Evolutionary conservation across 1,140 invertebrate species (phyloP), one percentile per base, ranked within the genome.

Genomic region (Lepidurus packardi): DNA sequence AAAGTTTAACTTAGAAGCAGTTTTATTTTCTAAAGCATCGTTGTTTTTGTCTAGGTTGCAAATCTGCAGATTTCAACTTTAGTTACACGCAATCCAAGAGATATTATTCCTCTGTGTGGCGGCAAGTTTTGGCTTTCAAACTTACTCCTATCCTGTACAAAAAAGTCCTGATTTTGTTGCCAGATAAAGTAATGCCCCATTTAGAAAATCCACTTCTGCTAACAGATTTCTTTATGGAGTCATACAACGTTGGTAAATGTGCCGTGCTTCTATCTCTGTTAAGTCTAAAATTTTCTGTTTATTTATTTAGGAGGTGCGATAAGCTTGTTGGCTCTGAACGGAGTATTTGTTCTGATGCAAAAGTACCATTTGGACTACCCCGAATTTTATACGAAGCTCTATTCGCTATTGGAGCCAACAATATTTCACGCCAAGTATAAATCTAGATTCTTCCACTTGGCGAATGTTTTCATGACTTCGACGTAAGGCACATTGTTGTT

Each of bases 321-420:
- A 74, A 92, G 93, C 83, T 87, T 98, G 80, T 86, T 98, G 53
- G 94, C 96, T 10, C 86, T 98, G n/a, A 95, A 97, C 85, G 96
- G 96, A 11, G 90, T 98, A 16, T 96, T 97, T 83, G 90, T 92
- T 73, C 86, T 99, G 45, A 95, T 98, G 79, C 91, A 93, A 77
- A 91, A 93, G 80, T 91, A 97, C 84, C 97, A 98, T 86, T 89
- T 99, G 85, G 93, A 97, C 83, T 98, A 98, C 86, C 96, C 96
- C 5, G 92, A 98, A 85, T 95, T 99, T 83, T 99, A 96, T 84
- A 90, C 90, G 76, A 96, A 98, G 83, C 86, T 99, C 6, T 99
- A 99, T 86, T 91, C 91, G 1, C 91, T 99, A 89, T 92, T 98
- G 82, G 91, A 93, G 82, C 92, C 94, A 0, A 91, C 92, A 81